Conservation (phyloP, 2,888 invertebrate species). For the Aproaerema taeniolella region DNA sequence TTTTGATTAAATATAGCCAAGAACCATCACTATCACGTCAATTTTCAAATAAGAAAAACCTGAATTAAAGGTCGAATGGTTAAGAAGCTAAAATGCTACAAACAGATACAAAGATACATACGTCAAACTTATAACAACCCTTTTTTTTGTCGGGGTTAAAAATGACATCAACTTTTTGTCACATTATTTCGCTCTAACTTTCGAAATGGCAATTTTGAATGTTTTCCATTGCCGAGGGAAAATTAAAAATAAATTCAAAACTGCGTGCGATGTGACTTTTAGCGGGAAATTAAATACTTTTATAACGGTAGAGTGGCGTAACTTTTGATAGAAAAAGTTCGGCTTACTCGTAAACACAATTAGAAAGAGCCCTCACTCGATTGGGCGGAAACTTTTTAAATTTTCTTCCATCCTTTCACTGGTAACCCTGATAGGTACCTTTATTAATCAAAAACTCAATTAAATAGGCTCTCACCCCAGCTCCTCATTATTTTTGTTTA, state of each 20-base stretch:
- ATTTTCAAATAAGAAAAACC: too few species aligned
- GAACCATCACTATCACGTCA: too few species aligned
- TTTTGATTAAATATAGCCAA: too few species aligned
- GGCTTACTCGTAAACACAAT: constrained; percentile 61
- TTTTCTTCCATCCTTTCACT: constrained; percentile 32
- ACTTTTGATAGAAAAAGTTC: constrained; percentile 73
- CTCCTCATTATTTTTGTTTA: constrained; percentile 34
- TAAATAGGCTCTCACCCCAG: constrained; percentile 31
- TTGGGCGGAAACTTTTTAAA: constrained; percentile 49
- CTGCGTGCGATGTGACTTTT: constrained; percentile 53
- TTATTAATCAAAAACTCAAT: constrained; percentile 51
- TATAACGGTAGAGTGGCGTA: constrained; percentile 45
- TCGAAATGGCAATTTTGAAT: constrained; percentile 13
- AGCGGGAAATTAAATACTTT: constrained; percentile 64
- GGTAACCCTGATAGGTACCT: constrained; percentile 33
- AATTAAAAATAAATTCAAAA: constrained; percentile 50
- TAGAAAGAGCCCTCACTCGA: constrained; percentile 47
- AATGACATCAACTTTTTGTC: neutral
- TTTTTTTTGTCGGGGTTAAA: neutral
- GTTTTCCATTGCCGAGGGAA: constrained; percentile 10
- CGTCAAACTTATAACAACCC: too few species aligned
- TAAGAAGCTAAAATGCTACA: too few species aligned
- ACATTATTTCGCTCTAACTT: constrained; percentile 13
- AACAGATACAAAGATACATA: too few species aligned
- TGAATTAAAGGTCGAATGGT: too few species aligned